Conservation (phyloP, 2,888 invertebrate species). For the Cheilosia scutellata region DNA sequence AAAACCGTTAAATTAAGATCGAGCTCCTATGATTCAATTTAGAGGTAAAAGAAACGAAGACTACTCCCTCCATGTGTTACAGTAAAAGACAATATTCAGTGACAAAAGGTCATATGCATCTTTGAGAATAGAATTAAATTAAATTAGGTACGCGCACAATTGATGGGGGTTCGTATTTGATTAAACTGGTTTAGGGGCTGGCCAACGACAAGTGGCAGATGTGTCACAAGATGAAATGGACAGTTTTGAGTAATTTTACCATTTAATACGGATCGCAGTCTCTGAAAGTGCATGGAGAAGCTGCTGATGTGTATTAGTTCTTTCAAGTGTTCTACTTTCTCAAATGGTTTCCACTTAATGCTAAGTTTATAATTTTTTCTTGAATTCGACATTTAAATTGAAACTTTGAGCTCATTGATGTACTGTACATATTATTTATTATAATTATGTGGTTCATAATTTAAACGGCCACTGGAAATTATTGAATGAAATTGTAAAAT, state of each 20-base stretch:
- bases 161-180: constrained; percentile 34
- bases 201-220: constrained; percentile 14
- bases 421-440: too few species aligned
- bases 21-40: constrained; percentile 54
- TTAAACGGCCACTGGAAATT: too few species aligned
- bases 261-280: not conserved
- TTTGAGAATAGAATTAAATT: constrained; percentile 44
- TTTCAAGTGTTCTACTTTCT: too few species aligned
- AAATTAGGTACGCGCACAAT: constrained; percentile 47
- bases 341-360: too few species aligned
- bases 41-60: constrained; percentile 7
- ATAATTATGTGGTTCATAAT: too few species aligned
- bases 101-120: constrained; percentile 29
- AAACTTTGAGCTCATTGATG: too few species aligned
- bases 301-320: too few species aligned
- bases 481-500: too few species aligned
- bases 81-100: constrained; percentile 17
- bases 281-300: too few species aligned
- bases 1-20: constrained; percentile 4
- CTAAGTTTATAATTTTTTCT: too few species aligned
- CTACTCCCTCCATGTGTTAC: not conserved
- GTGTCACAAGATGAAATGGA: not conserved
- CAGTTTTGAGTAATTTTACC: not conserved
- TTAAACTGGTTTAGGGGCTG: constrained; percentile 10
- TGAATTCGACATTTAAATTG: too few species aligned